These are phyloP conservation scores for Collichthys lucidus DNA, from an alignment of 2,113 vertebrate genomes.

Conservation along the genomic window DNA sequence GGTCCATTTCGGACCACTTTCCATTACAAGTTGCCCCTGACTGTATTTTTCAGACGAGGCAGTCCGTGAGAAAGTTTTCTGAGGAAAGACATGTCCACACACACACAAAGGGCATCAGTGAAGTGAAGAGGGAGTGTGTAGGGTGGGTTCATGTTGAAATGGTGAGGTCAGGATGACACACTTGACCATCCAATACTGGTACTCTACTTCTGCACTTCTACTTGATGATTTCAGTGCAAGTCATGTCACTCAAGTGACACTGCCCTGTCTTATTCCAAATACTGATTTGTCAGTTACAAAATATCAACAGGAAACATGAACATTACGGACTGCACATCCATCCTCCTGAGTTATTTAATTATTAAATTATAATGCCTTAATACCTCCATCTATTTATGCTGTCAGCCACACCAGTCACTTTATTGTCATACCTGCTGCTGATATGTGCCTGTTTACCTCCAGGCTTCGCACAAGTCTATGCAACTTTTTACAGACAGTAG, in stretches of 20 bases:
- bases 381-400: too few relatives aligned
- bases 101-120: not conserved
- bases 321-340: not conserved
- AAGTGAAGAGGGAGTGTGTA: not conserved
- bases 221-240: conserved; percentile 5
- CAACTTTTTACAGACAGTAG: too few relatives aligned
- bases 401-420: too few relatives aligned
- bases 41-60: not conserved
- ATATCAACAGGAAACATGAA: conserved; percentile 19
- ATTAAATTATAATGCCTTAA: too few relatives aligned
- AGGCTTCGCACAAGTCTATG: too few relatives aligned
- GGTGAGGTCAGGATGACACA: conserved; percentile 37
- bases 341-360: conserved; percentile 9
- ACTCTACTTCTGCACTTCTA: not conserved
- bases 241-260: conserved; percentile 3
- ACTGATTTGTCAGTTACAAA: not conserved
- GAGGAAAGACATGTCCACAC: not conserved
- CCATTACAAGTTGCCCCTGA: not conserved
- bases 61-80: not conserved
- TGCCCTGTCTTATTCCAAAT: not conserved
- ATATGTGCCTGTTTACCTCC: too few relatives aligned
- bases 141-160: not conserved
- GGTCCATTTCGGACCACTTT: not conserved
- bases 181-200: not conserved
- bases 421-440: too few relatives aligned